Evolutionary conservation across 2,888 invertebrate species (phyloP).

Genomic region (Cataglyphis albicans): DNA sequence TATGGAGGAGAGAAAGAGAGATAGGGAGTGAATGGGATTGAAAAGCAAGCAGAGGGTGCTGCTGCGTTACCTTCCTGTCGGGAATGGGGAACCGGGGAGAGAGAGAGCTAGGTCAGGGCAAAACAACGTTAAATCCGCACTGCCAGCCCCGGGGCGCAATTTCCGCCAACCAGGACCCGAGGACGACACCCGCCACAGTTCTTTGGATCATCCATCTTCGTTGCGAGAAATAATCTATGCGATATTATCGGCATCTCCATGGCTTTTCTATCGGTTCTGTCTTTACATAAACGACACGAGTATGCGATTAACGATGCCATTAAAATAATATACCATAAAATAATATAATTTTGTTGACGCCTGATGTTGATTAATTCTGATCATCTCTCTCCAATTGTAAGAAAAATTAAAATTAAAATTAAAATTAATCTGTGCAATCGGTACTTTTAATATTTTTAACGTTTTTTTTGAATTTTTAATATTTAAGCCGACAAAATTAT

Average conservation of each 20-base stretch:
- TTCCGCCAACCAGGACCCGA: constrained; percentile 68
- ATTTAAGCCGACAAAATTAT: background rate
- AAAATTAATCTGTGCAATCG: background rate
- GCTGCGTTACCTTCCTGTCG: constrained; percentile 75
- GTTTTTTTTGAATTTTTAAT: background rate
- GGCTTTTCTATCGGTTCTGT: constrained; percentile 11
- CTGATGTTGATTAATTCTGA: constrained; percentile 4
- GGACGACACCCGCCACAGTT: constrained; percentile 57
- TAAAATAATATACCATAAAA: background rate
- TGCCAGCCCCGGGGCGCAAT: constrained; percentile 73
- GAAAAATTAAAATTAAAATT: background rate
- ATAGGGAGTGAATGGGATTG: constrained; percentile 61
- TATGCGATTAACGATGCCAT: background rate
- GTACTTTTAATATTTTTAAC: background rate
- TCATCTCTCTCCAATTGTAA: background rate
- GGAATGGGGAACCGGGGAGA: constrained; percentile 65
- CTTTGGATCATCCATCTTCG: constrained; percentile 69
- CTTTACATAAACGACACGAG: background rate
- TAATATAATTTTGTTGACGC: background rate
- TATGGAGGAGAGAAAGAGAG: constrained; percentile 28
- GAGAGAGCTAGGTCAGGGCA: constrained; percentile 78
- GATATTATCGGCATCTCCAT: constrained; percentile 51
- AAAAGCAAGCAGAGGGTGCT: constrained; percentile 68
- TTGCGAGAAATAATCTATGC: constrained; percentile 56
- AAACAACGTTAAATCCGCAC: constrained; percentile 77